Evolutionary conservation across 2,797 vertebrate genomes (phyloP).

Genomic region (Tiaroga cobitis): DNA sequence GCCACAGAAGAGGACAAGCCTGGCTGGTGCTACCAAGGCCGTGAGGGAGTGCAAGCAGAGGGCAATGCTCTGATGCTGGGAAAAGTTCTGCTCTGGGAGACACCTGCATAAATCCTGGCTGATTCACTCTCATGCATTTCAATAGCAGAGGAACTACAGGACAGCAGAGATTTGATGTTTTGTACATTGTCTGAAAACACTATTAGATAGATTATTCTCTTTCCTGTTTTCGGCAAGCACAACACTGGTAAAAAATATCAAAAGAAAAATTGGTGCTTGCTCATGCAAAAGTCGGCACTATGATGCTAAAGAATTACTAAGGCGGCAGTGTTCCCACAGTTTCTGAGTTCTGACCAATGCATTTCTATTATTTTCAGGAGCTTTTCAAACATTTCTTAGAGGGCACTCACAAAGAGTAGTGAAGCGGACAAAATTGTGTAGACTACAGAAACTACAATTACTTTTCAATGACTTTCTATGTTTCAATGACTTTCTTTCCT

Average conservation of each 20-base stretch:
- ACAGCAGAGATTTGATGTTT: background rate
- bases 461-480: background rate
- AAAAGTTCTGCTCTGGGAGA: constrained; percentile 25
- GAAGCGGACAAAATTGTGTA: background rate
- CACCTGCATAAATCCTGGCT: constrained; percentile 31
- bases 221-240: background rate
- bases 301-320: no score
- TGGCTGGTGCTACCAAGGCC: background rate
- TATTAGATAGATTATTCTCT: background rate
- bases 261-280: background rate
- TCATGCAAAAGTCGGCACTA: no score
- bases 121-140: constrained; percentile 12
- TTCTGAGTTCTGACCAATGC: background rate
- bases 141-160: constrained; percentile 13
- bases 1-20: constrained; percentile 41
- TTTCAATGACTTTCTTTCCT: background rate
- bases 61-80: constrained; percentile 33
- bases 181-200: background rate
- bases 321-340: no score
- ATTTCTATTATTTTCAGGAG: background rate
- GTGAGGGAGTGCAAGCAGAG: constrained; percentile 52
- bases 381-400: background rate
- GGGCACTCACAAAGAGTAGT: background rate
- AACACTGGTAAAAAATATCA: background rate
- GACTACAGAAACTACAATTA: background rate